phyloP scores from a whole-genome alignment of 2,888 invertebrate genomes.

The Itoplectis maculator region DNA sequence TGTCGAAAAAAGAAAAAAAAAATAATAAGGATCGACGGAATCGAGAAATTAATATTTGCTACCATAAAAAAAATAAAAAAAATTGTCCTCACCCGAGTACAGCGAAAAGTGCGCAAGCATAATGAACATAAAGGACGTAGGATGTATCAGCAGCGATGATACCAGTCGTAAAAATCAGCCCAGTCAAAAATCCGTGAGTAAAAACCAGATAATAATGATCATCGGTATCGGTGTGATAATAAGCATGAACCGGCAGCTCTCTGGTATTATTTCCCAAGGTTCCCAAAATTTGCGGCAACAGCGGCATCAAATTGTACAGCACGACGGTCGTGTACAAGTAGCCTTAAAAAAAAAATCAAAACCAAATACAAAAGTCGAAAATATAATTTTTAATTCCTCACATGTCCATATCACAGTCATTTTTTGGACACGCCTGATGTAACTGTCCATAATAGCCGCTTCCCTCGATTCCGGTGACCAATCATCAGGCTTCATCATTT shows the following conservation, averaged over 20 bases:
- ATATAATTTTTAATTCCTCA: not conserved
- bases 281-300: constrained; percentile 7
- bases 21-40: not conserved
- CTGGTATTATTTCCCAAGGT: not conserved
- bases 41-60: no score
- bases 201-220: constrained; percentile 45
- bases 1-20: not conserved
- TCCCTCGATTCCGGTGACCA: constrained; percentile 12
- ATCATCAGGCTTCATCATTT: constrained; percentile 16
- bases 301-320: not conserved
- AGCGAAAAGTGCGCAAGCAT: constrained; percentile 17
- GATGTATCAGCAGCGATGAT: constrained; percentile 34
- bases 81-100: constrained; percentile 6
- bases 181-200: not conserved
- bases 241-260: constrained; percentile 25
- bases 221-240: constrained; percentile 39
- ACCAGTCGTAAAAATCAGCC: not conserved
- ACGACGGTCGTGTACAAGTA: not conserved
- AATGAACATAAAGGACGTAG: constrained; percentile 14
- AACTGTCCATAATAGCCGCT: constrained; percentile 17
- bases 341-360: not conserved
- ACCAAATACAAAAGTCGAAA: not conserved
- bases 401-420: constrained; percentile 32
- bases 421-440: constrained; percentile 29
- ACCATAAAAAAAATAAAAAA: no score